phyloP scores from a whole-genome alignment of 2,113 vertebrate species.

The Deroptyus accipitrinus region DNA sequence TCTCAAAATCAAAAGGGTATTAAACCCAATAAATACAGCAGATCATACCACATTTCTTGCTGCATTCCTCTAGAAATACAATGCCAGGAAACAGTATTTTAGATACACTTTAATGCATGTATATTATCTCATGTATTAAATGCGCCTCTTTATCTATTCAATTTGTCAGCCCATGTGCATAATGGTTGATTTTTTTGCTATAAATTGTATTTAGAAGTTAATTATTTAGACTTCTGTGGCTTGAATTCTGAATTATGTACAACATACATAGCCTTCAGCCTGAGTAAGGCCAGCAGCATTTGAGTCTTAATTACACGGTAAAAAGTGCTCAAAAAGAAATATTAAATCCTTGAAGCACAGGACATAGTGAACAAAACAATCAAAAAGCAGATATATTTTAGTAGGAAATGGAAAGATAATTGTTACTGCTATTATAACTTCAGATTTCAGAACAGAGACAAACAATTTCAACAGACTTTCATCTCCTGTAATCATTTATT shows the following conservation, averaged over 20 bases:
- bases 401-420: not conserved
- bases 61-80: not conserved
- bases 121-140: not conserved
- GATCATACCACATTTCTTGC: not conserved
- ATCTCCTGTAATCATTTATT: not conserved
- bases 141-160: not conserved
- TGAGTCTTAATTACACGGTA: not conserved
- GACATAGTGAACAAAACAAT: not conserved
- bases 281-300: not conserved
- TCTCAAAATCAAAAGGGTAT: not conserved
- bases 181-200: not conserved
- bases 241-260: not conserved
- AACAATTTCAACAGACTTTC: not conserved
- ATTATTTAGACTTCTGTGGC: not conserved
- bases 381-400: not conserved
- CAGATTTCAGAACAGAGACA: not conserved
- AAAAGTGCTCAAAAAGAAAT: not conserved
- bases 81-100: not conserved
- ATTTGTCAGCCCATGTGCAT: not conserved
- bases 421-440: not conserved
- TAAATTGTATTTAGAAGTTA: not conserved
- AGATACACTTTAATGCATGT: not conserved
- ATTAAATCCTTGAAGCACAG: not conserved
- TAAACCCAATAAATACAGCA: not conserved
- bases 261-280: not conserved